phyloP scores from a whole-genome alignment of 2,113 vertebrate species.

The Ammodytes marinus region DNA sequence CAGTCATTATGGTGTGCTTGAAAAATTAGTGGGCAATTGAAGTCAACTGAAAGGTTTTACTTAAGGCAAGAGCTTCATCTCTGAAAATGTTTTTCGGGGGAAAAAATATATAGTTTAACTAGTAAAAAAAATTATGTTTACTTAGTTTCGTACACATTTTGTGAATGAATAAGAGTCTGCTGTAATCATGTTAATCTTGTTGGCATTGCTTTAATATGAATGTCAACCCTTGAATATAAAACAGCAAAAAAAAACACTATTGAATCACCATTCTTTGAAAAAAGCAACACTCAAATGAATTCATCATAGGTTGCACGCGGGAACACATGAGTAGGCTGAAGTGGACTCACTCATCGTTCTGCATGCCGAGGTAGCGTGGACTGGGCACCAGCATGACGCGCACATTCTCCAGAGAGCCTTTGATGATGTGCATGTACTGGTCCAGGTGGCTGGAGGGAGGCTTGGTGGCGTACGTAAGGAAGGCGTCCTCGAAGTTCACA shows the following conservation, averaged over 20 bases:
- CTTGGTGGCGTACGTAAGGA: slow-evolving; percentile 96
- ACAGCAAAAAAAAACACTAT: not conserved
- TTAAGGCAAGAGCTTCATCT: not conserved
- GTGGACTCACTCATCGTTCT: slow-evolving; percentile 95
- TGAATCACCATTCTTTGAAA: not conserved
- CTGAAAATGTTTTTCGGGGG: not conserved
- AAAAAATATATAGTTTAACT: not conserved
- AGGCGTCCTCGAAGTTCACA: slow-evolving; percentile 97
- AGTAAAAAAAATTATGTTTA: slow-evolving; percentile 19
- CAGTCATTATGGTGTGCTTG: not conserved
- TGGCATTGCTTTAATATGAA: not conserved
- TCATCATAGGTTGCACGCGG: not conserved
- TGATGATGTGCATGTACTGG: slow-evolving; percentile 98
- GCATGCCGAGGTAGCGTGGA: slow-evolving; percentile 94
- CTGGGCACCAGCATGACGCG: slow-evolving; percentile 98
- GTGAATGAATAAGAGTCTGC: slow-evolving; percentile 14
- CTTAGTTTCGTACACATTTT: slow-evolving; percentile 11
- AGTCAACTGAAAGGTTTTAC: not conserved
- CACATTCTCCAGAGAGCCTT: slow-evolving; percentile 97
- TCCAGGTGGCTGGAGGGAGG: slow-evolving; percentile 99
- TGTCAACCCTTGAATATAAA: not conserved
- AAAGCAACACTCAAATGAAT: not conserved
- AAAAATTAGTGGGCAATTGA: slow-evolving; percentile 7
- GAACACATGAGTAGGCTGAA: not conserved
- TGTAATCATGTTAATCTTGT: slow-evolving; percentile 1